Evolutionary conservation across 1,140 invertebrate species (phyloP), one percentile per base, ranked within the genome.

Genomic region (Plutomurus gul): DNA sequence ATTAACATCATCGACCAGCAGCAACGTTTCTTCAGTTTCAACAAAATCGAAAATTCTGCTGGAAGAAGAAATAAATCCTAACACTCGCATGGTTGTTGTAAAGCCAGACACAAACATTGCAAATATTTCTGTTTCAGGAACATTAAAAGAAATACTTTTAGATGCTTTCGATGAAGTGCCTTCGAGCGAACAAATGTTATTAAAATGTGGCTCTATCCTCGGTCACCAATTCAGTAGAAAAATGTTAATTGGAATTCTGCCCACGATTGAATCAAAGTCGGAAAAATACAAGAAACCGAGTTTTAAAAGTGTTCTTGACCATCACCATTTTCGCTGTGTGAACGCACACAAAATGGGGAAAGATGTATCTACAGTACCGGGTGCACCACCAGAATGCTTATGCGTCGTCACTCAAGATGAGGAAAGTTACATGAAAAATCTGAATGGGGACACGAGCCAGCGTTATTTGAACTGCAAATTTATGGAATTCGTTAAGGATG

Each of bases 191-290:
- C 90, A 91, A 83, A 85, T 90, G 72, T 78, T 91, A 3, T 81
- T 91, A 1, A 91, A 91, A 85, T 90, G 88, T 77, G 88, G 88
- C 4, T 87, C 90, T 0, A 88, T 91, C 0, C 85, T 91, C 4
- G 91, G 91, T 1, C 88, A 89, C 43, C 87, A 87, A 27, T 89
- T 91, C 76, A 72, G 70, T 25, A 18, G 37, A 20, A 72, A 33
- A 30, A 65, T 65, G 56, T 27, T 65, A 4, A 18, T 65, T 6
- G 18, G 56, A n/a, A 65, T 65, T n/a, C 36, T 65, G 18, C 56
- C 56, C 2, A 20, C 43, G 5, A 72, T 33, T 16, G 82, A 79
- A 40, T 11, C 40, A 27, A 72, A 76, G 10, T 73, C 73, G 13
- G 18, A 30, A 27, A 80, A 83, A 39, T 83, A 79, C 36, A 71